Evolutionary conservation across 2,113 vertebrate species (phyloP), one percentile per base, ranked within the genome.

Genomic region (Strix aluco): DNA sequence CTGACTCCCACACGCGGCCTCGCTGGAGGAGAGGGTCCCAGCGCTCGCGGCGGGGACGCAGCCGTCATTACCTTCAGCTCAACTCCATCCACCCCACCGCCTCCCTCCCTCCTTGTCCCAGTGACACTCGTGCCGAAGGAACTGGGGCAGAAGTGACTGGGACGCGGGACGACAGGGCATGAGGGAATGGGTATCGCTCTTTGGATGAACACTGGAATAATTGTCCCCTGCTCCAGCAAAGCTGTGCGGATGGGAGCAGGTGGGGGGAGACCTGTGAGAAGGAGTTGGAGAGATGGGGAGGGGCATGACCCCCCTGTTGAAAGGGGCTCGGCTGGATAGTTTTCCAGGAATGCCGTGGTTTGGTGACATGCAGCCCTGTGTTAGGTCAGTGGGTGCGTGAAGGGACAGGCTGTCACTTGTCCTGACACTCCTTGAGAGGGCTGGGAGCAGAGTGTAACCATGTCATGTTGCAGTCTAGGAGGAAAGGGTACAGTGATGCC

Each of bases 141-240:
- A 90, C 67, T 95, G 84, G 92, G 94, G 94, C 94, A 96, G 96
- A 93, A 96, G 62, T 66, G 91, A 93, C 29, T 32, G 87, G 55
- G 61, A 87, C 23, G 1, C 4, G 34, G 83, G 66, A 2, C 1
- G 96, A 83, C 90, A 72, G 78, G 69, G 54, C n/a, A 1, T 52
- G 5, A 29, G 70, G 75, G 74, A 47, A 18, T 27, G 58, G 34
- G 61, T n/a, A 1, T 81, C 84, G 11, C 15, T 63, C 32, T 75
- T 13, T 0, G 22, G 38, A 23, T 78, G 93, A 62, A 47, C 83
- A 51, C 38, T 30, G 84, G 2, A 11, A 11, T 67, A 62, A 92
- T 69, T 73, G 74, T 9, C n/a, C 58, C 12, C 34, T 0, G 0
- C 58, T 84, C 15, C 49, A 2, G 16, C 65, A 54, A 5, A 81